phyloP scores from a whole-genome alignment of 2,888 invertebrate species.

The Eupithecia subumbrata region DNA sequence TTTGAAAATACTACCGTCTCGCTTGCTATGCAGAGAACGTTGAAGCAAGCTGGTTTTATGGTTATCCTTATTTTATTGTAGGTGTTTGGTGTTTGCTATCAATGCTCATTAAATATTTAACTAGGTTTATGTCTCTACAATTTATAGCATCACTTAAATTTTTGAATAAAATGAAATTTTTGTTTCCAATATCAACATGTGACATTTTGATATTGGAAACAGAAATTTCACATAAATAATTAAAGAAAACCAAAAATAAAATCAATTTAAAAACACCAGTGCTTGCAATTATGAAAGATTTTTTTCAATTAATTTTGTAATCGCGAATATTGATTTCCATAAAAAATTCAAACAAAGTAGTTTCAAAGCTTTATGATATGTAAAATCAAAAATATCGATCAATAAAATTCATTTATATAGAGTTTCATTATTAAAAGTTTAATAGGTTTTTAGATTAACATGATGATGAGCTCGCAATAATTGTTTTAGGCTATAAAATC shows the following conservation, averaged over 20 bases:
- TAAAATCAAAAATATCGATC: not conserved
- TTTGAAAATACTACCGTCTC: conserved; percentile 30
- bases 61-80: conserved; percentile 36
- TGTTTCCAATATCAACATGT: not conserved
- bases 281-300: not conserved
- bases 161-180: too few species aligned
- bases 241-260: not conserved
- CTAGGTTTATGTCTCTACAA: not conserved
- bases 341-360: not conserved
- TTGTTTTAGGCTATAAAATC: not conserved
- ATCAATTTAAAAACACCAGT: not conserved
- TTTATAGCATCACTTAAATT: not conserved
- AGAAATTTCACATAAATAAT: too few species aligned
- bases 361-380: not conserved
- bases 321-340: not conserved
- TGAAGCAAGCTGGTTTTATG: conserved; percentile 31
- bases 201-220: too few species aligned
- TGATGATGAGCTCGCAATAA: conserved; percentile 1
- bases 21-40: conserved; percentile 39
- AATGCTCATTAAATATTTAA: not conserved
- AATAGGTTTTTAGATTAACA: not conserved
- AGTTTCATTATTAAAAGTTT: not conserved
- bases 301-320: not conserved
- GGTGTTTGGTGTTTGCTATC: not conserved
- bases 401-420: not conserved